These are phyloP conservation scores for Bolborhynchus lineola DNA, from an alignment of 2,113 vertebrate species.

Conservation along the genomic window DNA sequence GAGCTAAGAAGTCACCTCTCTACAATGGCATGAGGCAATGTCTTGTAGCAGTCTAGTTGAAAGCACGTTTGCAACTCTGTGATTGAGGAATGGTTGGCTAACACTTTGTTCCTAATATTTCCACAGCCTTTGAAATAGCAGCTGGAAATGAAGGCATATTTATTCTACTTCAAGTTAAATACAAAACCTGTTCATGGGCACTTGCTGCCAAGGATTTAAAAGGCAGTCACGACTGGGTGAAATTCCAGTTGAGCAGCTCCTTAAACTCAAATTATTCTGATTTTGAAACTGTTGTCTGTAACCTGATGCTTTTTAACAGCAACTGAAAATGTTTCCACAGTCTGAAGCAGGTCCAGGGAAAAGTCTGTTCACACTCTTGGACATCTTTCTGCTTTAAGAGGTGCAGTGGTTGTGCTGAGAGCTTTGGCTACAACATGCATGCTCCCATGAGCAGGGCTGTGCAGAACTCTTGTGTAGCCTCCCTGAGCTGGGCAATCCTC, in stretches of 20 bases:
- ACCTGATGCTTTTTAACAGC: conserved; percentile 20
- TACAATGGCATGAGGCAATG: neutral
- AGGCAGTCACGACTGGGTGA: conserved; percentile 49
- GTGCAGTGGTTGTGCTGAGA: neutral
- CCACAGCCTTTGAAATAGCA: conserved; percentile 37
- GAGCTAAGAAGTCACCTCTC: neutral
- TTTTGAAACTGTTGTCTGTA: conserved; percentile 46
- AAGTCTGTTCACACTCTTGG: neutral
- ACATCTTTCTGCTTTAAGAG: neutral
- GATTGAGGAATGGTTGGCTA: neutral
- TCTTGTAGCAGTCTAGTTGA: neutral
- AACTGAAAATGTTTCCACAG: conserved; percentile 53
- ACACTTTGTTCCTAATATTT: neutral
- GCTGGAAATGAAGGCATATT: conserved; percentile 28
- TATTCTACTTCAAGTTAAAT: conserved; percentile 34
- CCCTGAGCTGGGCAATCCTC: neutral
- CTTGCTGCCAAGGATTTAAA: conserved; percentile 32
- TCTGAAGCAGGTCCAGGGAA: conserved; percentile 5
- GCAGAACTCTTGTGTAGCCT: neutral
- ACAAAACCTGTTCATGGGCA: conserved; percentile 30
- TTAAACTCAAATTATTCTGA: conserved; percentile 59
- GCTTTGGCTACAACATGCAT: rapidly evolving
- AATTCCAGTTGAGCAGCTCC: conserved; percentile 45
- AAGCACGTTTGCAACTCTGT: neutral
- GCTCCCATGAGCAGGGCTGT: neutral